Base-by-base conservation (phyloP, 2,888 invertebrate species). In the Toxonevra muliebris region DNA sequence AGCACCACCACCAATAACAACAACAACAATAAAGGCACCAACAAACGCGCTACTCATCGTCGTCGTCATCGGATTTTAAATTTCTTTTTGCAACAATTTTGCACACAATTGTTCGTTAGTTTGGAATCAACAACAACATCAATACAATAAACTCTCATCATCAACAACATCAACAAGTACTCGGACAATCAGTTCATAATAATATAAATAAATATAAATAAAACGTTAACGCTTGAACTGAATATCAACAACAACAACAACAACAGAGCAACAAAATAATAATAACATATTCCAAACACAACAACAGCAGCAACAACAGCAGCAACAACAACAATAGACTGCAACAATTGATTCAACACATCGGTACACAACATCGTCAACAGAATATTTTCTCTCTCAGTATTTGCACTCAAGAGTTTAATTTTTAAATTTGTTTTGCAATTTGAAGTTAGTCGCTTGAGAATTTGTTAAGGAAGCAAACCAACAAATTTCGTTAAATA, bases 141-240 rank as follows among this genome's bases (percentile, higher is more conserved):
- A 50, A 45, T 10, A 50, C 20, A 19, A 50, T 54, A 42, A 59
- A 17, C 54, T 43, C 19, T 19, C 61, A 41, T 42, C 57, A 62
- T 20, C 62, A 20, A 43, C 55, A 45, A 19, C 12, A 63, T 15
- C 43, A 43, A 20, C 30, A 40, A n/a, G 13, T 50, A 65, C 59
- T 43, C 58, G 59, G 70, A 70, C 70, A 61, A 70, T 65, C 59
- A 65, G 70, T 68, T 69, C 45, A 62, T 64, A 64, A 61, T 52
- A 52, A 40, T 61, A n/a, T n/a, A n/a, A n/a, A n/a, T n/a, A n/a
- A n/a, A n/a, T n/a, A n/a, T n/a, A n/a, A n/a, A n/a, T n/a, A n/a
- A n/a, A n/a, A n/a, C n/a, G n/a, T n/a, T n/a, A n/a, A n/a, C n/a
- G n/a, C n/a, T n/a, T n/a, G n/a, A 61, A 61, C 61, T 61, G 61